Evolutionary conservation across 2,797 vertebrate species (phyloP).

Genomic region (Leptodactylus fallax): DNA sequence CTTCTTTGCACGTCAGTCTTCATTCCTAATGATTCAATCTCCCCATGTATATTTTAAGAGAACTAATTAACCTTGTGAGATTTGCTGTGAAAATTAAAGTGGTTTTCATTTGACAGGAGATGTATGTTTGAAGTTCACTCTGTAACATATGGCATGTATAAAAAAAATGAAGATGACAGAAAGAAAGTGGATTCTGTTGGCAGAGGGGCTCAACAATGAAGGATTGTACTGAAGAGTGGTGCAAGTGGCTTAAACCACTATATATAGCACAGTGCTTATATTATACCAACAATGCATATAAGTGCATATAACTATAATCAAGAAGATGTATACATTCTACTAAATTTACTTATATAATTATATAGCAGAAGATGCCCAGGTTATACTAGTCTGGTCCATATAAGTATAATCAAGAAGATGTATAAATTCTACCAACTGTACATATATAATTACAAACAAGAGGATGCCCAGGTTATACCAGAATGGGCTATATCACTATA

Average conservation of each 20-base stretch:
- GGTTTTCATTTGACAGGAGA: conserved; percentile 53
- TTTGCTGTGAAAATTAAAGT: conserved; percentile 62
- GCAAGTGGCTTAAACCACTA: background rate
- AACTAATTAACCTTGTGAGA: conserved; percentile 75
- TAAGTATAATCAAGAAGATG: too few relatives aligned
- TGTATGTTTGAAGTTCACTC: conserved; percentile 70
- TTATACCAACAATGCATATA: background rate
- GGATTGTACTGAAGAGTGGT: background rate
- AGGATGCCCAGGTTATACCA: too few relatives aligned
- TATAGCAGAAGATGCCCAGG: too few relatives aligned
- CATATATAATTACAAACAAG: too few relatives aligned
- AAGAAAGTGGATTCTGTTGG: conserved; percentile 66
- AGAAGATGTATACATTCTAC: too few relatives aligned
- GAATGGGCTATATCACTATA: too few relatives aligned
- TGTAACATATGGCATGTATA: conserved; percentile 70
- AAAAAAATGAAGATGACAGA: conserved; percentile 71
- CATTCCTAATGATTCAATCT: conserved; percentile 67
- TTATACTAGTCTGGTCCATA: too few relatives aligned
- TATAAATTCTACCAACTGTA: too few relatives aligned
- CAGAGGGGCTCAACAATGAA: conserved; percentile 46
- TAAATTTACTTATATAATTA: too few relatives aligned
- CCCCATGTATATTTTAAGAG: conserved; percentile 67
- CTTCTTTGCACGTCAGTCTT: conserved; percentile 64
- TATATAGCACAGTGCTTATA: background rate
- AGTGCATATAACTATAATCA: background rate